Evolutionary conservation across 2,113 vertebrate genomes (phyloP).

Genomic region (Cyprinodon variegatus): DNA sequence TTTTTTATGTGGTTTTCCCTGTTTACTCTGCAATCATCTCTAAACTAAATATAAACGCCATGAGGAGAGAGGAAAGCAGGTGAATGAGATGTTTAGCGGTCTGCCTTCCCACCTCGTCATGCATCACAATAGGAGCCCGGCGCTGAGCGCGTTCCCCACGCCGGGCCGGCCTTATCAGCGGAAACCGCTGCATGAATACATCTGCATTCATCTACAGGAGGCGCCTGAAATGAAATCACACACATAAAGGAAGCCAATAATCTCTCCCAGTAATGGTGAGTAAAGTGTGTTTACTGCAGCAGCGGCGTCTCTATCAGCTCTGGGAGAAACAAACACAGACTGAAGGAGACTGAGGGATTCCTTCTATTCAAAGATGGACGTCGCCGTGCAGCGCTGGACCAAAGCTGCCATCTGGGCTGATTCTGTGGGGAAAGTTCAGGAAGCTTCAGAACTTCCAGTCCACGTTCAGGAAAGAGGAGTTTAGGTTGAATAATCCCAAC

Average conservation of each 20-base stretch:
- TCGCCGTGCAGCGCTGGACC: no score
- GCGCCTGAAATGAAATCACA: slow-evolving; percentile 10
- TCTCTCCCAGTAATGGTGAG: slow-evolving; percentile 25
- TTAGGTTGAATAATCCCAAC: slow-evolving; percentile 2
- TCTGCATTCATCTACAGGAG: slow-evolving; percentile 62
- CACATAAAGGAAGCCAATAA: slow-evolving; percentile 19
- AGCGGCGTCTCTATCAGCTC: background rate
- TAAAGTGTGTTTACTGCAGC: slow-evolving; percentile 55
- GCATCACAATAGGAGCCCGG: background rate
- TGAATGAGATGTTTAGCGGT: background rate
- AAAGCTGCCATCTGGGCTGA: background rate
- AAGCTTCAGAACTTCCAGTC: background rate
- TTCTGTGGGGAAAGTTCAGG: background rate
- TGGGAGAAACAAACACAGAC: background rate
- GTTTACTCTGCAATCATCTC: background rate
- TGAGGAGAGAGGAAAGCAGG: background rate
- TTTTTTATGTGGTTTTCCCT: background rate
- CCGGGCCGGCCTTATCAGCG: slow-evolving; percentile 34
- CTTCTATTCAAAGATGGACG: background rate
- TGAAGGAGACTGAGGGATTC: background rate
- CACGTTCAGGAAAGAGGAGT: background rate
- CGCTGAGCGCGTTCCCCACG: slow-evolving; percentile 24
- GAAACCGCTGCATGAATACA: slow-evolving; percentile 64
- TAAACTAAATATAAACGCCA: background rate
- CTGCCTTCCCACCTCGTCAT: background rate